These are phyloP conservation scores for Takifugu rubripes DNA, from an alignment of 2,797 vertebrate genomes.

Conservation along the genomic window DNA sequence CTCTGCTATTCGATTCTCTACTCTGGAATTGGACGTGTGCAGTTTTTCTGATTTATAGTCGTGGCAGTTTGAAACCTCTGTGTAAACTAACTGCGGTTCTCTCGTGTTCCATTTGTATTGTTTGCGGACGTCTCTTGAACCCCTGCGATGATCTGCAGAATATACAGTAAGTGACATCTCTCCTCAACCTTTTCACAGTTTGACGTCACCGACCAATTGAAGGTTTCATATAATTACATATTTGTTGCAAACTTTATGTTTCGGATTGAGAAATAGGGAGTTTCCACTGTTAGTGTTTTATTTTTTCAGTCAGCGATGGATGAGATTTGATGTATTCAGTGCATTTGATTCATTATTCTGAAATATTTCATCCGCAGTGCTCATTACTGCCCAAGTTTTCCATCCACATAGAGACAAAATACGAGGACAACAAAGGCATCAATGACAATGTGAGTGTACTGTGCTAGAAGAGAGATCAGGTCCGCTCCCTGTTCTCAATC, in stretches of 20 bases:
- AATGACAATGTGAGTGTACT: conserved; percentile 85
- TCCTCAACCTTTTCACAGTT: neutral
- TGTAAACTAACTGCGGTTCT: conserved; percentile 21
- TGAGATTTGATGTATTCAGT: neutral
- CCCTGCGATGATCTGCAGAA: conserved; percentile 36
- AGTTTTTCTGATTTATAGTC: too few relatives aligned
- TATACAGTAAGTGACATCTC: conserved; percentile 62
- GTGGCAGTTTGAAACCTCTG: neutral
- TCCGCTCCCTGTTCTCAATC: neutral
- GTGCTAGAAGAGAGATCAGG: too few relatives aligned
- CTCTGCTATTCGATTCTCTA: too few relatives aligned
- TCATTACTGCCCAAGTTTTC: conserved; percentile 96
- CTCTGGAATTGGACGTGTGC: too few relatives aligned
- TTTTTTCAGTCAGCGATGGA: too few relatives aligned
- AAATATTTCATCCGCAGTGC: conserved; percentile 73
- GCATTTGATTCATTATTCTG: neutral
- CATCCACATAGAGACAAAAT: conserved; percentile 96
- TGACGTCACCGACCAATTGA: too few relatives aligned
- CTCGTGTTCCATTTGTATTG: conserved; percentile 28
- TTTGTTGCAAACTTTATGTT: too few relatives aligned
- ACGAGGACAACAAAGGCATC: conserved; percentile 81
- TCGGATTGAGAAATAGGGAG: too few relatives aligned
- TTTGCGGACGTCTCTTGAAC: conserved; percentile 8
- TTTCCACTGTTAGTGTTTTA: too few relatives aligned
- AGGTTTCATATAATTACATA: too few relatives aligned